phyloP scores from a whole-genome alignment of 2,113 vertebrate genomes.

The Cyanistes caeruleus region DNA sequence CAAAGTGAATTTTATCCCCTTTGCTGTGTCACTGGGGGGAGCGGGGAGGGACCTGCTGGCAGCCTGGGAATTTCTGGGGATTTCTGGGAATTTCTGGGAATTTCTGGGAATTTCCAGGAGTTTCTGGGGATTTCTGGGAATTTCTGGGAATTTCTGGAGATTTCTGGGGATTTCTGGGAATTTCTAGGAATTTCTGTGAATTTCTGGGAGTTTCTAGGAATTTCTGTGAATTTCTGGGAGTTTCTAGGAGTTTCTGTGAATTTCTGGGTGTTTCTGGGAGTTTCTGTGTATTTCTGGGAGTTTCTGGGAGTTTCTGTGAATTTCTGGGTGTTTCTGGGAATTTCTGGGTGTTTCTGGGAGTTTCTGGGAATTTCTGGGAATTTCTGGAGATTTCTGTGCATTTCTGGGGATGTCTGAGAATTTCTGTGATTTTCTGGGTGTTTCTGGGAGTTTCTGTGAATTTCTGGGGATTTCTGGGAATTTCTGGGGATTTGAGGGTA shows the following conservation, averaged over 20 bases:
- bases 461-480: background rate
- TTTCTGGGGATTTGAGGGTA: background rate
- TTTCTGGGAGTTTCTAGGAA: background rate
- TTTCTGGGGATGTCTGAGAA: background rate
- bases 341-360: too few relatives aligned
- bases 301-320: background rate
- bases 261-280: background rate
- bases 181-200: background rate
- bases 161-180: too few relatives aligned
- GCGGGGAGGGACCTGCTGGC: background rate
- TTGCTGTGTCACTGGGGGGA: background rate
- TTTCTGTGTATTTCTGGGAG: background rate
- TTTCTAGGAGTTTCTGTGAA: background rate
- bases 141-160: background rate
- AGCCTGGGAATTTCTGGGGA: background rate
- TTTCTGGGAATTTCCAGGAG: background rate
- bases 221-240: background rate
- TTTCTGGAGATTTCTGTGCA: background rate
- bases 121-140: background rate
- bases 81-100: background rate
- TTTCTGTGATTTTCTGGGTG: background rate
- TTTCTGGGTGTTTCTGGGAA: background rate
- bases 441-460: background rate
- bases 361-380: background rate
- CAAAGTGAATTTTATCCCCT: background rate